Evolutionary conservation across 2,797 vertebrate genomes (phyloP).

Genomic region (Fratercula arctica): DNA sequence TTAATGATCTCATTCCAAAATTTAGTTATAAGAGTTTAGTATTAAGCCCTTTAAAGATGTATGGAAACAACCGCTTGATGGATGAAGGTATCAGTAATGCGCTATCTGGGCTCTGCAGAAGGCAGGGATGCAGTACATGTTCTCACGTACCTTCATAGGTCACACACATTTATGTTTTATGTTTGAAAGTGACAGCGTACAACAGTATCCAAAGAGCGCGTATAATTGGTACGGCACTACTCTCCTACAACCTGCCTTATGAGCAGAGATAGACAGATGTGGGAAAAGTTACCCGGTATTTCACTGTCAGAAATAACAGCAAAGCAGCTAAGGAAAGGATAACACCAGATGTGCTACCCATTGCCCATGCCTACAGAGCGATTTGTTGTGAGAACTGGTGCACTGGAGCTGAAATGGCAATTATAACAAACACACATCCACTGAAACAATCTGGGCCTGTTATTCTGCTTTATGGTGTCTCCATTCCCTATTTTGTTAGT

Average conservation of each 20-base stretch:
- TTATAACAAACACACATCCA: not conserved
- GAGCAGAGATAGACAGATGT: not conserved
- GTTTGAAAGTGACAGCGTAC: not conserved
- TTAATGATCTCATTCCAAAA: not conserved
- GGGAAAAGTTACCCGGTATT: not conserved
- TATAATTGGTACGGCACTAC: not conserved
- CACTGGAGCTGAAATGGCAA: not conserved
- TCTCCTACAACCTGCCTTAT: not conserved
- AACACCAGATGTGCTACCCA: not conserved
- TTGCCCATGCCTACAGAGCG: not conserved
- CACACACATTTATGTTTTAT: not conserved
- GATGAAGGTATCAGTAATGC: not conserved
- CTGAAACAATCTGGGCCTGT: not conserved
- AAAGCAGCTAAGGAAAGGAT: not conserved
- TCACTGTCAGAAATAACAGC: not conserved
- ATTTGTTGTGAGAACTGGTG: not conserved
- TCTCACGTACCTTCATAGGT: not conserved
- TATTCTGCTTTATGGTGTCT: not conserved
- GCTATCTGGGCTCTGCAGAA: not conserved
- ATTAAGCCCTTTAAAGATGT: conserved; percentile 4
- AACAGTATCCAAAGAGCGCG: not conserved
- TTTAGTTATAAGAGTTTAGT: not conserved
- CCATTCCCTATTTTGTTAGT: not conserved
- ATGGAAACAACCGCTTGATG: not conserved
- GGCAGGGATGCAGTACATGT: not conserved